A percentile compares a stretch with the other conserved stretches of the same genome.
Conservation (phyloP, 2,797 vertebrate species). For the Phalanger gymnotis region DNA sequence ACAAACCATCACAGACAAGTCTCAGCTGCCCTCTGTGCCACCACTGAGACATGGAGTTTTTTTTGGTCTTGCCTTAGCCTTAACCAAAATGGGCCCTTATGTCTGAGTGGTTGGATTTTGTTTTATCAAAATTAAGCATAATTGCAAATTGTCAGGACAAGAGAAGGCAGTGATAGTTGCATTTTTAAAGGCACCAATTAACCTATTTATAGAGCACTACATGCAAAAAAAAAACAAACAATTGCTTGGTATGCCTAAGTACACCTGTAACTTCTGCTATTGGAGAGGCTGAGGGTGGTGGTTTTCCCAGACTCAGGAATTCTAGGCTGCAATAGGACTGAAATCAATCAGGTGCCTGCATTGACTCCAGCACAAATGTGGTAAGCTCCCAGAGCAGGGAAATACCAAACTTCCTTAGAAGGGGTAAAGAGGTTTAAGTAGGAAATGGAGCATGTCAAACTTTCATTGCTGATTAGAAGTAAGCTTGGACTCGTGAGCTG, state of each 20-base stretch:
- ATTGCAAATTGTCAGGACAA: constrained; percentile 69
- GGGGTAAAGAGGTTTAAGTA: background rate
- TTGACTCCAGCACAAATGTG: background rate
- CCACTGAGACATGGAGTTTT: constrained; percentile 49
- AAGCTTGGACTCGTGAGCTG: background rate
- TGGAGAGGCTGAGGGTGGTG: background rate
- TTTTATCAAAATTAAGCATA: constrained; percentile 65
- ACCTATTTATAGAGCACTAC: constrained; percentile 71
- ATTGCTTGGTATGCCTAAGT: background rate
- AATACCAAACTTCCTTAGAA: background rate
- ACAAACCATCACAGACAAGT: constrained; percentile 28
- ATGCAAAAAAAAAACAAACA: constrained; percentile 16
- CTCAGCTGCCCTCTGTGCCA: background rate
- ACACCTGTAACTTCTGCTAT: background rate
- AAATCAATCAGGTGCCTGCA: background rate
- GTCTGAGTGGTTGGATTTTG: constrained; percentile 64
- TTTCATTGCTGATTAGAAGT: background rate
- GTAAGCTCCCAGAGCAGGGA: background rate
- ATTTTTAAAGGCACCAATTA: constrained; percentile 69
- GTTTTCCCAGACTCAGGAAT: background rate
- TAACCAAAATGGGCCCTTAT: constrained; percentile 65
- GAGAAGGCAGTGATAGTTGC: constrained; percentile 63
- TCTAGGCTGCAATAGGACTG: background rate
- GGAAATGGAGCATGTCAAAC: background rate
- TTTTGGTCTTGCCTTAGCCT: constrained; percentile 46